Conservation (phyloP, 2,888 invertebrate species). For the Schizaphis graminum region DNA sequence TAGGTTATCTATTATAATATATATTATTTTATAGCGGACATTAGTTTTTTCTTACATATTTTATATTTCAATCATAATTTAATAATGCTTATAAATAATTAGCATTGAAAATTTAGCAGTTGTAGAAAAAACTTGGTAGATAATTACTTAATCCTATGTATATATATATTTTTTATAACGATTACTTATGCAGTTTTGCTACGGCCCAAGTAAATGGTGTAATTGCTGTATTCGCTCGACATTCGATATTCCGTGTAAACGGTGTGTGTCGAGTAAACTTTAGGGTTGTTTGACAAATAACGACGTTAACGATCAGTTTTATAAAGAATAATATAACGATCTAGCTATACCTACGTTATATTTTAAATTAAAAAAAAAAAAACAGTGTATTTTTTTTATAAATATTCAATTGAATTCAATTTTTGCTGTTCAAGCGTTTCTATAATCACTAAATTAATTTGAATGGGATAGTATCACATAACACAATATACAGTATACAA, state of each 20-base stretch:
- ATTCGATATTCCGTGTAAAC: background rate
- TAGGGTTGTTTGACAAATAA: background rate
- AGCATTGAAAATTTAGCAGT: background rate
- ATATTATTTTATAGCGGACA: background rate
- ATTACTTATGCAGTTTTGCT: background rate
- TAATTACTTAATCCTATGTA: background rate
- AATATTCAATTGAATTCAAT: background rate
- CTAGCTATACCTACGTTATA: background rate
- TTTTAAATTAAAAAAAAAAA: background rate
- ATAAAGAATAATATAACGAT: background rate
- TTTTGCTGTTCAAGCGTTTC: background rate
- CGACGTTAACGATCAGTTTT: background rate
- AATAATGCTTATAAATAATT: background rate
- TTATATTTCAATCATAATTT: background rate
- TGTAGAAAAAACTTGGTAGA: background rate
- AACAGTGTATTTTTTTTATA: background rate
- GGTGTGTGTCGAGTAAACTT: background rate
- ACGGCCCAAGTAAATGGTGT: background rate
- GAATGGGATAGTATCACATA: background rate
- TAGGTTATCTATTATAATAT: too few species aligned
- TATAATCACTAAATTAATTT: background rate
- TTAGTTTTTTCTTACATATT: background rate
- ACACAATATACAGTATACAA: background rate
- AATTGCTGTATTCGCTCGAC: background rate
- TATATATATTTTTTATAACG: background rate